Base-by-base conservation (phyloP, 92 coral and sea anemone species). In the Actinostola sp. region DNA sequence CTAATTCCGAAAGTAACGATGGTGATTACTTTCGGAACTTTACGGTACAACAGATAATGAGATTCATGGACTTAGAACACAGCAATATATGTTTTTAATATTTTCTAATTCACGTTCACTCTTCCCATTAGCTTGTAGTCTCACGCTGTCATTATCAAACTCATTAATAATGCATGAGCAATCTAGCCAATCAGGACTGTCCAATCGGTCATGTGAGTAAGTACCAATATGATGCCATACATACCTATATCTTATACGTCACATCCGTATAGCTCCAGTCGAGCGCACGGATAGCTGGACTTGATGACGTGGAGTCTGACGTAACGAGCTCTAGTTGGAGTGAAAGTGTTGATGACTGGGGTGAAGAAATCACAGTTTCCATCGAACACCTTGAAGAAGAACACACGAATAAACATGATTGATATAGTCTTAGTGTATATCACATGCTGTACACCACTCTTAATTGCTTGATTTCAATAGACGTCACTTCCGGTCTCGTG, bases 321-420 rank as follows among this genome's bases (percentile, higher is more conserved):
- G 77, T 79, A 81, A 28, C 97, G 82, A 46, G 98, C 97, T 5
- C 20, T 49, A 1, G 78, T 75, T 14, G 81, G 89, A 17, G 50
- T 77, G 58, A 93, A 89, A 25, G 79, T 77, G 73, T 93, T 93
- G 73, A 86, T 29, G 21, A 85, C 97, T 3, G 98, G 98, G 4
- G 97, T 94, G 59, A 94, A 83, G 68, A 92, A 92, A 72, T 94
- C 98, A 33, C 98, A 94, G 88, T 91, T 88, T 3, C 97, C 98
- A 45, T 67, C 84, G 41, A 91, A 91, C 19, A 82, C 69, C 98
- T 94, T 49, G 11, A 66, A 55, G 3, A 9, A 44, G 48, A 27
- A 48, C 23, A 44, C 69, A 6, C 0, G n/a, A 16, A 38, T 24
- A 14, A 28, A 61, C 20, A 6, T 1, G 13, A 28, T 3, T 28